Base-by-base conservation (phyloP, 2,113 vertebrate genomes). In the Bothrops jararaca region DNA sequence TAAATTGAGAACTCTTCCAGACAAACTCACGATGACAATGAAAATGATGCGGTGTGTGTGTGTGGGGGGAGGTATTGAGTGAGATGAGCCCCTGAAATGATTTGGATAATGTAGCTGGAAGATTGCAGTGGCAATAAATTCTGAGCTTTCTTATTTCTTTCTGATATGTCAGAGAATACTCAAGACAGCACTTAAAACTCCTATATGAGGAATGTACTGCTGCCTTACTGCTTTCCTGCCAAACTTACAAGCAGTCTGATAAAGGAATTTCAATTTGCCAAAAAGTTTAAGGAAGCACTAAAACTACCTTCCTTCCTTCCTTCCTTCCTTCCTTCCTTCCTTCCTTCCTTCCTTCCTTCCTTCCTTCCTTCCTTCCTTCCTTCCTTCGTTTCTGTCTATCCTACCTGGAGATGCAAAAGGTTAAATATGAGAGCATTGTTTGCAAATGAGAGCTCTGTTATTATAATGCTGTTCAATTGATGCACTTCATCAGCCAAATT, bases 341-440 rank as follows among this genome's bases (percentile, higher is more conserved):
- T 18, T 56, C 54, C 54, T 56, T 20, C 5, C 15, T 54, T 54
- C 54, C 18, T 56, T 5, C 54, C 15, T 54, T 18, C 54, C 48
- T 48, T 0, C 20, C 54, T 56, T 0, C 20, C 20, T 56, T 0
- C 54, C 20, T 56, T 1, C 54, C 20, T 56, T 0, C 53, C 54
- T 56, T 0, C 20, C 54, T 56, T 0, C 54, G 4, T 56, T 2
- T 20, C n/a, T n/a, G n/a, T n/a, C n/a, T n/a, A n/a, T n/a, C n/a
- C n/a, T n/a, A n/a, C n/a, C n/a, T n/a, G n/a, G n/a, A n/a, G n/a
- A n/a, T n/a, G n/a, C n/a, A n/a, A n/a, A n/a, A n/a, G n/a, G n/a
- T n/a, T n/a, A n/a, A n/a, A n/a, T n/a, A 74, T 39, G n/a, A n/a
- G n/a, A 74, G 2, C 0, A 0, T 39, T 74, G n/a, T 74, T 74